Base-by-base conservation (phyloP, 2,888 invertebrate species). In the Aphidoletes aphidimyza region DNA sequence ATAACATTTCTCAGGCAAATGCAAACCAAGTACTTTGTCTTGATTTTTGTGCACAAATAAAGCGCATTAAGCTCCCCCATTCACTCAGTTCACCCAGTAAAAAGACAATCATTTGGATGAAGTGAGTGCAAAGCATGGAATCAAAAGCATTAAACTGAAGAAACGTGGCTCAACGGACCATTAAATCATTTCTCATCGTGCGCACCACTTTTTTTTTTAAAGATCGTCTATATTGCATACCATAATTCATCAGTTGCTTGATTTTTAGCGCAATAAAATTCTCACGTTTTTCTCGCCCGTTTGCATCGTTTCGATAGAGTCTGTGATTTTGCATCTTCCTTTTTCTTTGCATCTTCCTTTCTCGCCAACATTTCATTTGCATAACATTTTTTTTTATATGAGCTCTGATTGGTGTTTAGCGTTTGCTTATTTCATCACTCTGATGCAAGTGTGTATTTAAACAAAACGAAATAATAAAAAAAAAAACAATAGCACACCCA, bases 181-280 rank as follows among this genome's bases (percentile, higher is more conserved):
- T 54, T 54, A 54, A 54, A 54, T 54, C 54, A 54, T 54, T 54
- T 54, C 54, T 54, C 26, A 54, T 54, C 19, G 54, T 22, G 54
- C 22, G 14, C 14, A 54, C n/a, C 2, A 11, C n/a, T n/a, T n/a
- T n/a, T n/a, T n/a, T 54, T 54, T 54, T n/a, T 5, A 54, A 54
- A 26, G 54, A n/a, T n/a, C 22, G 26, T 54, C 26, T 54, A n/a
- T n/a, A n/a, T n/a, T n/a, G 54, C 54, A 54, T 54, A 8, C 22
- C 26, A 54, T 54, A 26, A 54, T 22, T 54, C 54, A 54, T 54
- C 42, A 42, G 42, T 9, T 54, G 47, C 47, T n/a, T n/a, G n/a
- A n/a, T n/a, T n/a, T 42, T 42, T 14, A 42, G 6, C 6, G 14
- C 6, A 42, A 42, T 42, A 6, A 42, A 42, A 42, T 42, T 42